phyloP scores from a whole-genome alignment of 2,797 vertebrate species.

The Choloepus didactylus region DNA sequence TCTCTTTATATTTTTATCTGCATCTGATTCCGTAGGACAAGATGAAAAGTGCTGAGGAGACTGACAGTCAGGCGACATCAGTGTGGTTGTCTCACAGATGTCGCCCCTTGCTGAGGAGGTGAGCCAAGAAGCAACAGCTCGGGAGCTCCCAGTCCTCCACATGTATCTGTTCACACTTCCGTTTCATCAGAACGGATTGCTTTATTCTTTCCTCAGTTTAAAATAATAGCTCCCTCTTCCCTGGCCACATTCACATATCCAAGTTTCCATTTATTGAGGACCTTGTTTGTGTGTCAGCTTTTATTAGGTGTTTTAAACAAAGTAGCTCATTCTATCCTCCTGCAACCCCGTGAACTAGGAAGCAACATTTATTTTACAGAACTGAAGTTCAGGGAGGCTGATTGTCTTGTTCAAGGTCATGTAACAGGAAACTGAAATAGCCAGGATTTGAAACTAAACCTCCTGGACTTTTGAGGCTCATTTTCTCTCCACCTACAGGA shows the following conservation, averaged over 20 bases:
- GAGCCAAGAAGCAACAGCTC: accelerated
- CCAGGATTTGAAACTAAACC: background rate
- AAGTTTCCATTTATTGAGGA: accelerated
- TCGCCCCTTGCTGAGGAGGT: too few species aligned
- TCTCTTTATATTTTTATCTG: accelerated
- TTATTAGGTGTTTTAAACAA: background rate
- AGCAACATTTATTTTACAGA: background rate
- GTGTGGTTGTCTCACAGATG: accelerated
- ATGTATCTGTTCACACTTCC: accelerated
- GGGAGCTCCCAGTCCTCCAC: background rate
- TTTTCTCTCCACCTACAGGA: background rate
- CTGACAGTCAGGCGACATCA: background rate
- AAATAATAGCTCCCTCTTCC: background rate
- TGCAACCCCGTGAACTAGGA: background rate
- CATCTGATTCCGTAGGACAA: background rate
- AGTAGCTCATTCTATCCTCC: background rate
- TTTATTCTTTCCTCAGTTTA: background rate
- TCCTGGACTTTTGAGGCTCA: background rate
- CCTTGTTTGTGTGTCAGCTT: background rate
- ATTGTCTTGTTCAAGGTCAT: background rate
- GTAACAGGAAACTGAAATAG: background rate
- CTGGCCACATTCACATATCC: accelerated
- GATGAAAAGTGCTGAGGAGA: accelerated
- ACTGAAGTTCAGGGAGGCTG: background rate
- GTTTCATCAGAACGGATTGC: background rate